Evolutionary conservation across 2,888 invertebrate genomes (phyloP), one percentile per base, ranked within the genome.

Genomic region (Emmelina monodactyla): DNA sequence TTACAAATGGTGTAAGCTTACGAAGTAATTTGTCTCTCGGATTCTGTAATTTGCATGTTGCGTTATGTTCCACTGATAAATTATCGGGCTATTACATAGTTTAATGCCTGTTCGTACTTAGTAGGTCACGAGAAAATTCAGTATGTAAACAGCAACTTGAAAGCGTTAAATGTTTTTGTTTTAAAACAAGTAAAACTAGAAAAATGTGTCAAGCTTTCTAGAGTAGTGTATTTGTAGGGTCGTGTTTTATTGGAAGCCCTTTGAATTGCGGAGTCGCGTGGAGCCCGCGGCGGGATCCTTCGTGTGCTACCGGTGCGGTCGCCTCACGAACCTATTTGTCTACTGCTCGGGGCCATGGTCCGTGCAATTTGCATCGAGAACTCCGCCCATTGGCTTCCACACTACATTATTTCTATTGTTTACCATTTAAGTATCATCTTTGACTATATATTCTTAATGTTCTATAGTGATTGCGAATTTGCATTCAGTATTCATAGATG

Each of bases 261-360:
- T 51, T 56, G 58, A 58, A 59, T 56, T 58, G 57, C 57, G 53
- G 55, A 59, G 45, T 49, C 37, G 49, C 46, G 3, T 19, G 19
- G 6, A 25, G 31, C 59, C 52, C 38, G 42, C 32, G 57, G 59
- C 57, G 39, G 37, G 38, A 39, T 39, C 37, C 55, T 51, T 60
- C 72, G 72, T 70, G 72, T 52, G 73, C 75, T 78, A 75, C 76
- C 62, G 76, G 73, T 69, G 71, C 58, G 75, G 72, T 66, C 71
- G 63, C 41, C 57, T 57, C 76, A 75, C 73, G 76, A 70, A 54
- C 60, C 69, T 62, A 71, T 70, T 70, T 67, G 72, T 70, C 71
- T 65, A 64, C 46, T 49, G 67, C 75, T 68, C 42, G 48, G 41
- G 66, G 72, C 58, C 53, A 45, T 53, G 51, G 52, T 42, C 45